Conservation (phyloP, 2,113 vertebrate genomes). For the Cranoglanis bouderius region DNA sequence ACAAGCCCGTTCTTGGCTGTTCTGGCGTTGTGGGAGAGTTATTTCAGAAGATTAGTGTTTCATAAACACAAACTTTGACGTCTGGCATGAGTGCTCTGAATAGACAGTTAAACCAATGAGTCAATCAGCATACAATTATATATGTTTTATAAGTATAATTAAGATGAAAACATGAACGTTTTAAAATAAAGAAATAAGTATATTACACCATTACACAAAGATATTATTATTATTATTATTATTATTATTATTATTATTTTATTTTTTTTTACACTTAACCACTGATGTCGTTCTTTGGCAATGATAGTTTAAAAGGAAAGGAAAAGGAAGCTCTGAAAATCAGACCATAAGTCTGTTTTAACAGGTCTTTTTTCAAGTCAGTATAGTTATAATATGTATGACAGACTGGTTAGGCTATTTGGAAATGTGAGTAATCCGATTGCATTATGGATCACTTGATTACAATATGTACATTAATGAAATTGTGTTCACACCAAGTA, state of each 20-base stretch:
- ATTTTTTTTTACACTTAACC: background rate
- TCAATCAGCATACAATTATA: background rate
- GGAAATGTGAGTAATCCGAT: background rate
- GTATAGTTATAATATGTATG: background rate
- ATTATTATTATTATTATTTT: too few species aligned
- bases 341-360: background rate
- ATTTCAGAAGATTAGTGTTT: constrained; percentile 31
- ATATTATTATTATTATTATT: background rate
- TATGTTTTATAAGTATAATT: background rate
- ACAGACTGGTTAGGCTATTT: background rate
- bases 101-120: background rate
- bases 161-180: background rate
- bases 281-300: background rate
- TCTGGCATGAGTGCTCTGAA: background rate
- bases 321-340: background rate
- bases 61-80: constrained; percentile 25
- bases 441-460: background rate
- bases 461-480: background rate
- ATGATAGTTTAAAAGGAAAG: too few species aligned
- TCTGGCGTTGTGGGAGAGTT: background rate
- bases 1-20: constrained; percentile 14
- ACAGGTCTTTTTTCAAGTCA: background rate
- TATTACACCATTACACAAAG: background rate
- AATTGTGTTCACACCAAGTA: background rate
- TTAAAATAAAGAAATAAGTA: background rate